Evolutionary conservation across 2,797 vertebrate genomes (phyloP).

Genomic region (Tadarida brasiliensis): DNA sequence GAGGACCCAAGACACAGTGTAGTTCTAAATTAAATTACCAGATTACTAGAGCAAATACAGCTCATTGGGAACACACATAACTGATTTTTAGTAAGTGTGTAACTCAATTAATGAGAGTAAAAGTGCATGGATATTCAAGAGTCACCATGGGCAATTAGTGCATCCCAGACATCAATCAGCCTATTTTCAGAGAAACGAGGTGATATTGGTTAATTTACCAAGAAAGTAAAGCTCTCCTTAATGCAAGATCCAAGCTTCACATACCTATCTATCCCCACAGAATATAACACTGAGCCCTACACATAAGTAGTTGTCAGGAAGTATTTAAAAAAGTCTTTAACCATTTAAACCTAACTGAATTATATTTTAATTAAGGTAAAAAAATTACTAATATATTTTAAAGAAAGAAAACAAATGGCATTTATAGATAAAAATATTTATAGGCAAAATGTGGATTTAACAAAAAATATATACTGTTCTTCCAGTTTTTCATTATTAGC

Average conservation of each 20-base stretch:
- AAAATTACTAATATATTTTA: neutral
- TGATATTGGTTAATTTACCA: slow-evolving; percentile 38
- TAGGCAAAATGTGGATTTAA: neutral
- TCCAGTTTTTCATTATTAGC: slow-evolving; percentile 35
- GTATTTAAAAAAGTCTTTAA: slow-evolving; percentile 15
- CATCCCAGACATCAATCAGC: slow-evolving; percentile 9
- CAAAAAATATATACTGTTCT: neutral
- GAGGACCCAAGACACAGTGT: neutral
- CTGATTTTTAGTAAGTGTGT: slow-evolving; percentile 46
- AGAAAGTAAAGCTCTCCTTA: slow-evolving; percentile 44
- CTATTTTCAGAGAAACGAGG: slow-evolving; percentile 24
- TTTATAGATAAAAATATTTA: neutral
- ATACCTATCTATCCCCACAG: neutral
- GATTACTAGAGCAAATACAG: slow-evolving; percentile 64
- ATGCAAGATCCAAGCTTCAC: neutral
- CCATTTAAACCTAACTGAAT: slow-evolving; percentile 9
- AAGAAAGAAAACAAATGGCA: neutral
- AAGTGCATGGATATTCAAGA: slow-evolving; percentile 52
- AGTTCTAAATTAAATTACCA: slow-evolving; percentile 55
- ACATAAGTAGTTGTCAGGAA: slow-evolving; percentile 15
- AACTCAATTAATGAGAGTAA: slow-evolving; percentile 53
- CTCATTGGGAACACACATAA: slow-evolving; percentile 24
- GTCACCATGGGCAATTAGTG: slow-evolving; percentile 2
- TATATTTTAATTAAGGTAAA: slow-evolving; percentile 45
- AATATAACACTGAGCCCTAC: neutral